phyloP scores from a whole-genome alignment of 30 jellyfish, hydroid and myxozoan species.

The Turritopsis dohrnii region DNA sequence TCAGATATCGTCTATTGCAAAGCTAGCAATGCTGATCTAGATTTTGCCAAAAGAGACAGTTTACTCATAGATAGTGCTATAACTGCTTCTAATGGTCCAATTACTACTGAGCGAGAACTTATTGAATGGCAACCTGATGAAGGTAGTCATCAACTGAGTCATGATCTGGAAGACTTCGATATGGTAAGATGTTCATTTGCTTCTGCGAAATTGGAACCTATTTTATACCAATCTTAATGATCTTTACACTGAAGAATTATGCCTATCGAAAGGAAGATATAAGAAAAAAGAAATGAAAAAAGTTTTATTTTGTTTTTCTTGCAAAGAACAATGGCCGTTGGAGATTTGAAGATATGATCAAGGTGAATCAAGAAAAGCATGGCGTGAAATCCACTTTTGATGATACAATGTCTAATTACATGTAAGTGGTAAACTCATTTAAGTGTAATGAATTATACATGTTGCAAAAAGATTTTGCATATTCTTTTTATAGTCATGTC shows the following conservation, averaged over 20 bases:
- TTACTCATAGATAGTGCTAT: conserved; percentile 35
- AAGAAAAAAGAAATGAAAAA: too few species aligned
- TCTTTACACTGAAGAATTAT: not conserved
- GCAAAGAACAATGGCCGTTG: conserved; percentile 22
- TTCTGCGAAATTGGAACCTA: too few species aligned
- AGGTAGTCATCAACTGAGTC: not conserved
- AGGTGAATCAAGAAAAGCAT: conserved; percentile 34
- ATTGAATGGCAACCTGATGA: conserved; percentile 35
- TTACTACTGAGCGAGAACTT: conserved; percentile 21
- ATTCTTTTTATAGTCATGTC: too few species aligned
- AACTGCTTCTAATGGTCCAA: conserved; percentile 17
- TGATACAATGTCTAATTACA: conserved; percentile 39
- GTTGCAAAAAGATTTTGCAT: too few species aligned
- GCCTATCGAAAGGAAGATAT: too few species aligned
- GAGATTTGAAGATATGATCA: conserved; percentile 30
- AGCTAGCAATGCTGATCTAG: conserved; percentile 43
- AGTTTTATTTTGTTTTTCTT: too few species aligned
- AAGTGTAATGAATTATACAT: too few species aligned
- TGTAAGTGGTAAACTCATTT: conserved; percentile 28
- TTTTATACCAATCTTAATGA: too few species aligned
- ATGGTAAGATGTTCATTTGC: not conserved
- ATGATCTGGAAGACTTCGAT: not conserved
- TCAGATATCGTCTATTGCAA: conserved; percentile 31
- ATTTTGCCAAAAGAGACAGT: conserved; percentile 25
- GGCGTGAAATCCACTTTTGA: conserved; percentile 50